phyloP scores from a whole-genome alignment of 2,113 vertebrate genomes.

The Phalacrocorax aristotelis region DNA sequence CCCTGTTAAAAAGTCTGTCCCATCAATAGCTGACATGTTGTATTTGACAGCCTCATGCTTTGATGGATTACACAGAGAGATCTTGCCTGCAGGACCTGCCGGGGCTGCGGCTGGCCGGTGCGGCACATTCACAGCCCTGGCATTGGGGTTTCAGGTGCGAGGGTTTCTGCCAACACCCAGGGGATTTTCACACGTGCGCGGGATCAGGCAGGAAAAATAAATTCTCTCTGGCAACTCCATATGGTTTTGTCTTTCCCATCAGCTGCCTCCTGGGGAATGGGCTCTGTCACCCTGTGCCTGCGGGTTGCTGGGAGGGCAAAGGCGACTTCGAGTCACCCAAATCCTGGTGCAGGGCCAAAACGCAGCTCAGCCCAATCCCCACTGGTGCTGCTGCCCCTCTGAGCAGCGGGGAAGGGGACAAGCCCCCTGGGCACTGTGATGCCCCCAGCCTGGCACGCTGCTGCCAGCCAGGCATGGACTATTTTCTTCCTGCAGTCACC shows the following conservation, averaged over 20 bases:
- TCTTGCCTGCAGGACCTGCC: rapidly evolving
- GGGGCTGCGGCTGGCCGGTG: not conserved
- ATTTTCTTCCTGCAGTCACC: slow-evolving; percentile 69
- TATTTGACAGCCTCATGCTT: not conserved
- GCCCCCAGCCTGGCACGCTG: rapidly evolving
- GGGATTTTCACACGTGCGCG: slow-evolving; percentile 3
- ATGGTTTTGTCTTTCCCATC: slow-evolving; percentile 45
- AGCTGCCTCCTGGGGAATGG: not conserved
- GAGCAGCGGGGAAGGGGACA: not conserved
- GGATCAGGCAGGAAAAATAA: not conserved
- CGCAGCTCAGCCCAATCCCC: not conserved
- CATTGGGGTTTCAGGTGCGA: not conserved
- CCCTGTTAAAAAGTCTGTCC: not conserved
- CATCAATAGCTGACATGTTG: not conserved
- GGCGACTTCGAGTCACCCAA: not conserved
- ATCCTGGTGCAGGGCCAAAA: not conserved
- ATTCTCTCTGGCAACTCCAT: slow-evolving; percentile 31
- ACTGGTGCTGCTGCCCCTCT: not conserved
- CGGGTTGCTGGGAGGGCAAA: not conserved
- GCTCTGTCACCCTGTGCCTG: not conserved
- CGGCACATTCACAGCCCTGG: not conserved
- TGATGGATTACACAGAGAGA: not conserved
- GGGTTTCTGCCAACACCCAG: slow-evolving; percentile 27
- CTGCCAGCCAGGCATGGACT: not conserved
- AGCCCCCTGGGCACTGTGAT: rapidly evolving